Base-by-base conservation (phyloP, 2,888 invertebrate genomes). In the Caenorhabditis sp. region DNA sequence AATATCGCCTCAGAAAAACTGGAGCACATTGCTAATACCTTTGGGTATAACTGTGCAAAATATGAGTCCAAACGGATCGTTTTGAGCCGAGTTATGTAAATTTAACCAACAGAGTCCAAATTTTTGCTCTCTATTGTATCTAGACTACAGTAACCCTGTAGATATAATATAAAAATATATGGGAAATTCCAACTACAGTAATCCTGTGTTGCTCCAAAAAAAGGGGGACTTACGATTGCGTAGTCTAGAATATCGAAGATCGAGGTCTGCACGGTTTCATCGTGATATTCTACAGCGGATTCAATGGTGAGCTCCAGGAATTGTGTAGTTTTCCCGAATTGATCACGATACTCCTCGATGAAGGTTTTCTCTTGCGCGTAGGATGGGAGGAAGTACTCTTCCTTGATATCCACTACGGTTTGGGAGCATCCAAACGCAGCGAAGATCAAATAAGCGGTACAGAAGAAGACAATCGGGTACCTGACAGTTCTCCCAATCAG, bases 371-470 rank as follows among this genome's bases (percentile, higher is more conserved):
- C 69, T 1, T 72, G 31, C 7, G 83, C 77, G 23, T 67, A 56
- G 1, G 66, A 26, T 10, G 79, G 80, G n/a, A 84, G 62, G 65
- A 84, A 83, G 68, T 81, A 66, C 54, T 84, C 84, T 25, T 84
- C 84, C 26, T 67, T 66, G 36, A 81, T 66, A 52, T 78, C 71
- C 50, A 80, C 63, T 63, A 61, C 61, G n/a, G 77, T 73, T 21
- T 76, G 72, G 21, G 67, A n/a, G 65, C 81, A 80, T 62, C 84
- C 82, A 69, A 81, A 83, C 23, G 71, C 67, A 54, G 84, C 83
- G 20, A 85, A 72, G 49, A 85, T 78, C 21, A 85, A 52, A 62
- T 82, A 87, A 7, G 75, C 77, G 25, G 83, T 80, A 52, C 79
- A 82, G 38, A 84, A 58, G 53, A 83, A 70, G 20, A 84, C 76